Percentiles rank a stretch among this genome's conserved stretches.
Conservation (phyloP, 1,140 invertebrate genomes). For the Stenopsyche tienmushanensis region DNA sequence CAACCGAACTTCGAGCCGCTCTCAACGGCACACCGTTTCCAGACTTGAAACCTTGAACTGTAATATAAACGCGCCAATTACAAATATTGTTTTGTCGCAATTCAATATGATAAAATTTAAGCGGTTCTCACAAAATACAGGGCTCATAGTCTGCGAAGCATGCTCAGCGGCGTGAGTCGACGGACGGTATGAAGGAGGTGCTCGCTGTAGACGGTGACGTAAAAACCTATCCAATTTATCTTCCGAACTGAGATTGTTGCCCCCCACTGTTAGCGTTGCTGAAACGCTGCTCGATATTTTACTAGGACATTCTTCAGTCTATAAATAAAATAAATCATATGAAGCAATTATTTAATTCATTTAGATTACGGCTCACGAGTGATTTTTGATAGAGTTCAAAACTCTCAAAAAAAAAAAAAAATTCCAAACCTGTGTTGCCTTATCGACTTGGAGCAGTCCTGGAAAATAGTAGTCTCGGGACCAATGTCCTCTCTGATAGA, state of each 20-base stretch:
- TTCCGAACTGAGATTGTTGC: conserved; percentile 41
- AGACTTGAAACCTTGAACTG: conserved; percentile 35
- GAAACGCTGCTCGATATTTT: conserved; percentile 33
- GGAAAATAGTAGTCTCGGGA: conserved; percentile 69
- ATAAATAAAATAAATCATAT: conserved; percentile 41
- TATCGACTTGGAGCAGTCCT: conserved; percentile 69
- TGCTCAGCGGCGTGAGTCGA: conserved; percentile 47
- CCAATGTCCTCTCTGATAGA: conserved; percentile 76
- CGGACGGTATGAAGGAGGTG: conserved; percentile 32
- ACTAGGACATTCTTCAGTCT: conserved; percentile 66
- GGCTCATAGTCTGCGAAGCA: conserved; percentile 51
- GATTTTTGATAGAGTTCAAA: too few relatives aligned
- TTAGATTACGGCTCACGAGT: too few relatives aligned
- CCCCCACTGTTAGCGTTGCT: conserved; percentile 7
- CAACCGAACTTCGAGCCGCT: conserved; percentile 78
- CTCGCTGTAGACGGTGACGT: conserved; percentile 50
- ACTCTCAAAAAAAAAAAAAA: too few relatives aligned
- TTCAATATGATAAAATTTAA: background rate
- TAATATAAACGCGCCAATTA: background rate
- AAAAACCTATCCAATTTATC: conserved; percentile 54
- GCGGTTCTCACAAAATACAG: conserved; percentile 51
- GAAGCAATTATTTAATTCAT: too few relatives aligned
- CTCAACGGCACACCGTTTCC: conserved; percentile 56
- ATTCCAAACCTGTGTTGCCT: conserved; percentile 80
- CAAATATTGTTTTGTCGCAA: too few relatives aligned